Evolutionary conservation across 1,140 invertebrate genomes (phyloP).

Genomic region (Liolophura sinensis): DNA sequence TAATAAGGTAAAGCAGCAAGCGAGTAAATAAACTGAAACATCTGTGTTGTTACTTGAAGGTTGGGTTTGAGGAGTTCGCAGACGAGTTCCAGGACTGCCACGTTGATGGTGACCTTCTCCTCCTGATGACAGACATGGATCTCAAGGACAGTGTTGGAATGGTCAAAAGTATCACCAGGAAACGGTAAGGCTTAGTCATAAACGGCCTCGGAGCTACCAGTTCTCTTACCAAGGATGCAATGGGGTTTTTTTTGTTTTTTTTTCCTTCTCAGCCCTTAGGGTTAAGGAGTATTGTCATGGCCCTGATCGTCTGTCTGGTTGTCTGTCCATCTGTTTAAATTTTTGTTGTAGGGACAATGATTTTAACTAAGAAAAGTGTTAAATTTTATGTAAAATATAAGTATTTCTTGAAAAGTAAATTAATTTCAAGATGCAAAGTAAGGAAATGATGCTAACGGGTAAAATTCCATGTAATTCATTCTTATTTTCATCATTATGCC

Average conservation of each 20-base stretch:
- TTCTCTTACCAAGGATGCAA: no score
- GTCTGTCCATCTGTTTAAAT: no score
- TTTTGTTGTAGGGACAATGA: no score
- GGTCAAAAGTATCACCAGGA: constrained; percentile 88
- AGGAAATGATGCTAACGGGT: not conserved
- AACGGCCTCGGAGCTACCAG: no score
- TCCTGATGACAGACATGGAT: constrained; percentile 92
- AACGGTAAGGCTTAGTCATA: constrained; percentile 68
- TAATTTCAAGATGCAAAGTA: not conserved
- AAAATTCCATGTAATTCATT: not conserved
- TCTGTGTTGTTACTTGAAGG: constrained; percentile 22
- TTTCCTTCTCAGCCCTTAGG: no score
- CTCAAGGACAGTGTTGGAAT: constrained; percentile 91
- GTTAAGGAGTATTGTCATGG: no score
- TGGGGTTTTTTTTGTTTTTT: no score
- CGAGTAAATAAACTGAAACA: not conserved
- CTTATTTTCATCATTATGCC: no score
- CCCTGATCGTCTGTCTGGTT: no score
- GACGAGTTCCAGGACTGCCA: constrained; percentile 85
- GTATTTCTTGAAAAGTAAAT: not conserved
- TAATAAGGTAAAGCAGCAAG: not conserved
- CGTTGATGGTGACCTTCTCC: constrained; percentile 96
- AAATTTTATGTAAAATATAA: no score
- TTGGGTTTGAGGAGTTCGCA: constrained; percentile 87
- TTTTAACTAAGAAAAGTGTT: no score